Evolutionary conservation across 2,888 invertebrate genomes (phyloP), one percentile per base, ranked within the genome.

Genomic region (Acleris laterana): DNA sequence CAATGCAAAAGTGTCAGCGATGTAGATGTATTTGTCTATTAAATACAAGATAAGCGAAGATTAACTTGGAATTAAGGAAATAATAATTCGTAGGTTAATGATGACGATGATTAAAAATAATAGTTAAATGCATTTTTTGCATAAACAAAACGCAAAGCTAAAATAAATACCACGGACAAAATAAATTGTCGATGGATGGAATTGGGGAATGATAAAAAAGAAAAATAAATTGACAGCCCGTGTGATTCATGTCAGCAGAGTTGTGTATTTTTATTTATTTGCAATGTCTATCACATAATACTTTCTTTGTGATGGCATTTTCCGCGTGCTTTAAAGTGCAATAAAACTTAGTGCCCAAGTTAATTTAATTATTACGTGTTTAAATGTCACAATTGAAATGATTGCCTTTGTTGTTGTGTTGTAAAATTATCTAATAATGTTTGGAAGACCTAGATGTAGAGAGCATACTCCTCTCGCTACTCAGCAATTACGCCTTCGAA

Each of bases 401-500:
- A 2, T 6, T n/a, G 4, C n/a, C 66, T 62, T 66, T 66, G 66
- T 66, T 62, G 52, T 57, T 71, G 70, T 71, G 66, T 72, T 65
- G 53, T 67, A 57, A 66, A 65, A 74, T 72, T 76, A 61, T 69
- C 75, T 72, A 72, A 82, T 70, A 83, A 93, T 94, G 93, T 93
- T 94, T 82, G 93, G 93, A 72, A 93, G 94, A 75, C 95, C 96
- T 56, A 94, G 96, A 77, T 95, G 96, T 85, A 95, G 96, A 80
- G 95, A 96, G 87, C 97, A 96, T 96, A 94, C 95, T 69, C 97
- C 97, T 57, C 90, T 98, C 70, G 95, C 96, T 55, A 96, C 97
- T 19, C 98, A 97, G 85, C 98, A 98, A 93, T 93, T 96, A 72
- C 94, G 98, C 62, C 90, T 97, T 55, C 94, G 97, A 72, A 97